Evolutionary conservation across 2,888 invertebrate species (phyloP), one percentile per base, ranked within the genome.

Genomic region (Romanomermis culicivorax): DNA sequence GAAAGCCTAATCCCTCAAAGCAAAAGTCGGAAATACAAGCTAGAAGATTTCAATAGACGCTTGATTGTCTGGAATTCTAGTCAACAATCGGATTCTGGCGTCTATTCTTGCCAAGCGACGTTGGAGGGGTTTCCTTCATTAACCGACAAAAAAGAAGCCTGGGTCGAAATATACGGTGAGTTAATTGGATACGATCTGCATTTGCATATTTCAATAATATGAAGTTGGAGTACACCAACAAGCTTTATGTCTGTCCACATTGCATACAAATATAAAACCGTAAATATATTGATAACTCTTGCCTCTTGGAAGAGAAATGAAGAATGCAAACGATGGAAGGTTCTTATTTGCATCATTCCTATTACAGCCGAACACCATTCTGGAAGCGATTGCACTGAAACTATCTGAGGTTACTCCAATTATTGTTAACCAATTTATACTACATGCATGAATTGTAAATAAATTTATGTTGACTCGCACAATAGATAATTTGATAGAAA

Each of bases 71-170:
- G n/a, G 1, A 25, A 51, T n/a, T 51, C 54, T n/a, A 7, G 4
- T 2, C n/a, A 29, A 4, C 25, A 14, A 17, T 7, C 2, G 2
- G 50, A 56, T 47, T n/a, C 24, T 43, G 56, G 56, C 2, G 29
- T 29, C 17, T 56, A 56, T 42, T 23, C 30, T 2, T 56, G 56
- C 51, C 42, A 54, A 29, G 56, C 52, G 27, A n/a, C 36, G 3
- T n/a, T 29, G 27, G n/a, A 11, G 7, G n/a, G n/a, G 29, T 25
- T 20, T 1, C 29, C 55, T 17, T 20, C 43, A 2, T 24, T 14
- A 27, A 23, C 23, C 17, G 42, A 53, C 23, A 29, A 51, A 29
- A 23, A 2, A 14, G 14, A 48, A 11, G 47, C 51, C 17, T 51
- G 30, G 50, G 30, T 55, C 23, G 24, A 29, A 14, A 42, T 54